Percentiles rank a stretch among this genome's conserved stretches.
phyloP scores from a whole-genome alignment of 2,113 vertebrate species.

The Tupaia tana region DNA sequence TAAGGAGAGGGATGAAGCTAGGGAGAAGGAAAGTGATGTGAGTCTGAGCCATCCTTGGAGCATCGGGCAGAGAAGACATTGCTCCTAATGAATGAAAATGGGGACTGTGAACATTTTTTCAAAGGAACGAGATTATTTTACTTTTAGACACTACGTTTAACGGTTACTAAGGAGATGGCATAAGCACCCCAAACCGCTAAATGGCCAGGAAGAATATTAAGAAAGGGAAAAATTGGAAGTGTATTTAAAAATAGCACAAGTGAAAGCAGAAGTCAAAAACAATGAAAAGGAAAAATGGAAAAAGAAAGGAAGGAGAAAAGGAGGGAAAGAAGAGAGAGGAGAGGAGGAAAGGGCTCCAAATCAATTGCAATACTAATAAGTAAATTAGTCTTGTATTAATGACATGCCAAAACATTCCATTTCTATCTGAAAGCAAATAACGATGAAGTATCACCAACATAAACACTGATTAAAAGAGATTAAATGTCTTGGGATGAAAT shows the following conservation, averaged over 20 bases:
- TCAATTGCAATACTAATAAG: constrained; percentile 1
- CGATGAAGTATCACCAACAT: constrained; percentile 66
- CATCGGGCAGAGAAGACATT: background rate
- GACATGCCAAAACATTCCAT: constrained; percentile 6
- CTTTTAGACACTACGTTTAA: background rate
- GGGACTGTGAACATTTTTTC: background rate
- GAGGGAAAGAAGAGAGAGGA: background rate
- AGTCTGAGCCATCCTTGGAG: background rate
- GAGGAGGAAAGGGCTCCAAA: background rate
- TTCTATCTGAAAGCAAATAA: constrained; percentile 74
- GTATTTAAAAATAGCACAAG: background rate
- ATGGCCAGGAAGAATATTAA: background rate
- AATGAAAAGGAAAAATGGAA: background rate
- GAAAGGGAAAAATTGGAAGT: background rate
- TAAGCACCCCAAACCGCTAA: background rate
- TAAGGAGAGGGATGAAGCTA: background rate
- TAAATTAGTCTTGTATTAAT: constrained; percentile 65
- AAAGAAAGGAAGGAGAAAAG: background rate
- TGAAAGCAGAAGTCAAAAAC: constrained; percentile 4
- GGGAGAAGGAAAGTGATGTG: accelerated
- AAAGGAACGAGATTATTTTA: background rate
- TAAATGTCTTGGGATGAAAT: constrained; percentile 76
- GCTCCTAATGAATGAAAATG: background rate
- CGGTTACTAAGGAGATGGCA: background rate
- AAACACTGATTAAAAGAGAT: constrained; percentile 81